These are phyloP conservation scores for Platerodrilus igneus DNA, from an alignment of 2,888 invertebrate species.

Conservation along the genomic window DNA sequence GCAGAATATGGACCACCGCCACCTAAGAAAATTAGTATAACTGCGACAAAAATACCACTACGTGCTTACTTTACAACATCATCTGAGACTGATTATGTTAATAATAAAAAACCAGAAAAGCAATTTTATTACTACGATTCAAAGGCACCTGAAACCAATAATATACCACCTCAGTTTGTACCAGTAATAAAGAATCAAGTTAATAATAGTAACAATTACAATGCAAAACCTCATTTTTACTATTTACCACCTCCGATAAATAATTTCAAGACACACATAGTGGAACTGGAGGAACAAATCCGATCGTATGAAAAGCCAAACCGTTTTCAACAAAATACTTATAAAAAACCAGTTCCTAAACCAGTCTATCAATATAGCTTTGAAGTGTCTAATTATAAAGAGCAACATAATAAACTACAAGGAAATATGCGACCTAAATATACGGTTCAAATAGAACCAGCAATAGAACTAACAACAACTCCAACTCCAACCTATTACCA, in stretches of 20 bases:
- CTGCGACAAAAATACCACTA: conserved; percentile 59
- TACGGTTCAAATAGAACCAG: conserved; percentile 45
- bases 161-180: no score
- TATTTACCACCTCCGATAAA: conserved; percentile 49
- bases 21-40: conserved; percentile 44
- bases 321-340: conserved; percentile 43
- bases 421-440: conserved; percentile 33
- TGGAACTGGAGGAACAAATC: conserved; percentile 62
- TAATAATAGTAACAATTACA: no score
- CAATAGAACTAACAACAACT: conserved; percentile 41
- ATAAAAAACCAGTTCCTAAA: conserved; percentile 54
- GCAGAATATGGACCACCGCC: conserved; percentile 50
- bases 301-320: conserved; percentile 55
- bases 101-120: conserved; percentile 47
- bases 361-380: conserved; percentile 72
- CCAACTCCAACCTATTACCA: conserved; percentile 24
- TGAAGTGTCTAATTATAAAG: conserved; percentile 55
- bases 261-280: conserved; percentile 61
- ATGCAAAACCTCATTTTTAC: conserved; percentile 34
- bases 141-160: conserved; percentile 44
- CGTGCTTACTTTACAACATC: conserved; percentile 57
- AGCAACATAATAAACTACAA: conserved; percentile 44
- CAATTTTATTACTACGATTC: conserved; percentile 68
- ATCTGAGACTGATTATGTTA: conserved; percentile 52
- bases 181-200: no score